Percentiles rank a stretch among this genome's conserved stretches.
Evolutionary conservation across 2,888 invertebrate genomes (phyloP).

Genomic region (Coenonympha arcania): DNA sequence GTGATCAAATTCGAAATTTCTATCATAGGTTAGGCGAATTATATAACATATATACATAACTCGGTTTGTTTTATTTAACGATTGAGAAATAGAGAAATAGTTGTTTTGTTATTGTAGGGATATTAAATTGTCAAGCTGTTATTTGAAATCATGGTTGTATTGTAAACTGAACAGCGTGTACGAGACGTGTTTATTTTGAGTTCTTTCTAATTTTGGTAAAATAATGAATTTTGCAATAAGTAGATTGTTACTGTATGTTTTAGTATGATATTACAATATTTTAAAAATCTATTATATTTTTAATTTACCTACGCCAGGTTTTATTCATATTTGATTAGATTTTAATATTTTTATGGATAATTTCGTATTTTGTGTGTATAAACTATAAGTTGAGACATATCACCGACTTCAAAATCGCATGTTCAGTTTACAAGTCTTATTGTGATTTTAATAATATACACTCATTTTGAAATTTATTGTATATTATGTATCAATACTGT

Average conservation of each 20-base stretch:
- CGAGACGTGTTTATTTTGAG: neutral
- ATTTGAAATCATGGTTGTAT: conserved; percentile 32
- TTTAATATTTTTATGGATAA: neutral
- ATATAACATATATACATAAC: conserved; percentile 59
- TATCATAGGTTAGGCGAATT: conserved; percentile 74
- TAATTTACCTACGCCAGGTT: neutral
- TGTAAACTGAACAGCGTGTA: conserved; percentile 23
- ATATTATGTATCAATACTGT: conserved; percentile 41
- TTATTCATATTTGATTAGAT: neutral
- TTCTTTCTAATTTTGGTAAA: neutral
- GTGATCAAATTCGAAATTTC: conserved; percentile 71
- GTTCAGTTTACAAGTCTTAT: conserved; percentile 37
- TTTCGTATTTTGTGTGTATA: neutral
- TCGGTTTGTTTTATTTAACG: conserved; percentile 46
- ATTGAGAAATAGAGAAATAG: conserved; percentile 37
- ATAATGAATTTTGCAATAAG: neutral
- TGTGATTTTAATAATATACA: conserved; percentile 33
- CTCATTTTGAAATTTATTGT: conserved; percentile 37
- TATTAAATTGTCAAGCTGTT: conserved; percentile 39
- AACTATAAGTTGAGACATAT: conserved; percentile 34
- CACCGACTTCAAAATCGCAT: conserved; percentile 32
- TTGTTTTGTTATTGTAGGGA: conserved; percentile 40
- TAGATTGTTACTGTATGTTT: neutral
- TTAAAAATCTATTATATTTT: neutral
- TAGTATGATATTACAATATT: neutral